phyloP scores from a whole-genome alignment of 1,140 invertebrate species.

The Temnothorax nylanderi region DNA sequence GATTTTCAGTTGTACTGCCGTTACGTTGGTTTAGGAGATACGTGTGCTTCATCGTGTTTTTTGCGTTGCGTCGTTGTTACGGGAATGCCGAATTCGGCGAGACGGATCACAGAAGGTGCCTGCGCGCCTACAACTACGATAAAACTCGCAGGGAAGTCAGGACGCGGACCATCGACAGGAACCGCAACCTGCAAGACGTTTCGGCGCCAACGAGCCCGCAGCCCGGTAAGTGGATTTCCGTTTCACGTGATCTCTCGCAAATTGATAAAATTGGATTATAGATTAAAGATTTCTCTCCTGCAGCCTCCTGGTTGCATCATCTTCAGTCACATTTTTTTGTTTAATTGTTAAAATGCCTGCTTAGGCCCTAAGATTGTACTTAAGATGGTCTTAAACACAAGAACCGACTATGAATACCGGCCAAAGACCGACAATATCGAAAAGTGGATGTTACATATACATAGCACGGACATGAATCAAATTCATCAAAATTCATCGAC shows the following conservation, averaged over 20 bases:
- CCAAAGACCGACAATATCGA: too few species aligned
- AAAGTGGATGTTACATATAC: too few species aligned
- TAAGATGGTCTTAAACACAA: too few species aligned
- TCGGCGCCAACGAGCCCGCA: neutral
- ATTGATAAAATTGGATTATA: too few species aligned
- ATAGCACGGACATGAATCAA: too few species aligned
- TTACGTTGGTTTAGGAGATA: neutral
- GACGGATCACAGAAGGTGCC: neutral
- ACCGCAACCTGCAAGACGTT: slow-evolving; percentile 14
- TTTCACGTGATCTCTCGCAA: neutral
- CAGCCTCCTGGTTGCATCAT: too few species aligned
- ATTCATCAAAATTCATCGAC: too few species aligned
- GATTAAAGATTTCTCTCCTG: too few species aligned
- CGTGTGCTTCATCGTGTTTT: too few species aligned
- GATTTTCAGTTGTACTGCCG: slow-evolving; percentile 33
- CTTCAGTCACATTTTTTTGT: neutral
- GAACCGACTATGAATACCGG: too few species aligned
- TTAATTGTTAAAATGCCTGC: neutral
- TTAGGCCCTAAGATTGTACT: too few species aligned
- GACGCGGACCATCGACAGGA: slow-evolving; percentile 7
- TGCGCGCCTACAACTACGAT: slow-evolving; percentile 31
- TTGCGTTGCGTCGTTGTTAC: neutral
- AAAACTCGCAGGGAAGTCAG: slow-evolving; percentile 43
- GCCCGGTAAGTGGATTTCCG: slow-evolving; percentile 4
- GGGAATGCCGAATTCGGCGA: slow-evolving; percentile 45